phyloP scores from a whole-genome alignment of 2,888 invertebrate genomes.

The Salticus scenicus region DNA sequence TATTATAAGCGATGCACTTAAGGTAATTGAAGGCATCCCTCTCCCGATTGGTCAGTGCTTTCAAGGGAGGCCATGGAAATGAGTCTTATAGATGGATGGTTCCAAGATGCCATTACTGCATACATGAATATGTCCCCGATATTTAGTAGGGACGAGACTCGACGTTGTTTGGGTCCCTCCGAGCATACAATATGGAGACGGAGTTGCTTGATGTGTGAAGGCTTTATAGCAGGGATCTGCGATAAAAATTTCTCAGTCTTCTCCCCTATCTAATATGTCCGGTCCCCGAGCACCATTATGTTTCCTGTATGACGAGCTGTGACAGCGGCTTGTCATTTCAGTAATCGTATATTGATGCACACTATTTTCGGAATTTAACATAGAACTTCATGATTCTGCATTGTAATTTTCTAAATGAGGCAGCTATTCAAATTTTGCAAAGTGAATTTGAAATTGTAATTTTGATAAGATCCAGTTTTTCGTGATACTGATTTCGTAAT shows the following conservation, averaged over 20 bases:
- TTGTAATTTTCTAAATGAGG: background rate
- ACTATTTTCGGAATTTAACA: background rate
- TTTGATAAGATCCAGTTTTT: no score
- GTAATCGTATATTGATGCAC: background rate
- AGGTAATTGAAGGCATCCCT: conserved; percentile 61
- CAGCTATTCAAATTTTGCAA: no score
- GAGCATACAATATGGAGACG: background rate
- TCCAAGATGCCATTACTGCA: conserved; percentile 51
- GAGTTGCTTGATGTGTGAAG: background rate
- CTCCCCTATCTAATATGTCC: background rate
- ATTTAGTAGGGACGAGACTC: conserved; percentile 23
- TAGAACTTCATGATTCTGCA: background rate
- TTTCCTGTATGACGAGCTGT: background rate
- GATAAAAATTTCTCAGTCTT: conserved; percentile 6
- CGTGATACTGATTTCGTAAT: no score
- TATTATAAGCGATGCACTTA: conserved; percentile 70
- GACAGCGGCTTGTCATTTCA: background rate
- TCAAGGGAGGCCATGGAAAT: conserved; percentile 37
- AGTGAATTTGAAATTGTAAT: no score
- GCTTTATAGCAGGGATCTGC: background rate
- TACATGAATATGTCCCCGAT: conserved; percentile 62
- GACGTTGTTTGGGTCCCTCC: background rate
- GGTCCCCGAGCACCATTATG: background rate
- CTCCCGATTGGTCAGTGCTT: conserved; percentile 57
- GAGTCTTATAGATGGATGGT: conserved; percentile 23